phyloP scores from a whole-genome alignment of 2,888 invertebrate genomes.

The Eupsilia transversa region DNA sequence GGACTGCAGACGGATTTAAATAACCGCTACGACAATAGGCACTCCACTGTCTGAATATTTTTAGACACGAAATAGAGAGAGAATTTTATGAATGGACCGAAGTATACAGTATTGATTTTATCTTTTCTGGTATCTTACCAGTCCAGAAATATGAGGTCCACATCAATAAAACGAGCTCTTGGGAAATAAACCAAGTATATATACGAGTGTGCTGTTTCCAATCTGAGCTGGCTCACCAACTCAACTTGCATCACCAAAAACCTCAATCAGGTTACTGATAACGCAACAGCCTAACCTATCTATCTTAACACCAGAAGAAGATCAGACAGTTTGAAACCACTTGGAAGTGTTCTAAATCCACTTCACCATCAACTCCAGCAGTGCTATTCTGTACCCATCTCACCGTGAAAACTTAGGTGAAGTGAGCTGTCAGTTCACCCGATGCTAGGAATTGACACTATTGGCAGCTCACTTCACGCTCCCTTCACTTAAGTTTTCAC shows the following conservation, averaged over 20 bases:
- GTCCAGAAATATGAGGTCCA: not conserved
- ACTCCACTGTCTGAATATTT: conserved; percentile 12
- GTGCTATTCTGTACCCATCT: too few species aligned
- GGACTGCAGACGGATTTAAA: conserved; percentile 8
- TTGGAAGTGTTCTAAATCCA: not conserved
- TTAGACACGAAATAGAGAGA: not conserved
- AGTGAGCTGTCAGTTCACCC: too few species aligned
- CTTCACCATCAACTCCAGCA: not conserved
- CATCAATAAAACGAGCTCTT: not conserved
- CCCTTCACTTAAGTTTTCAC: too few species aligned
- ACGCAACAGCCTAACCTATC: not conserved
- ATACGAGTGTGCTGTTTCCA: not conserved
- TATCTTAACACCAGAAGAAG: not conserved
- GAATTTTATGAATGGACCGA: conserved; percentile 20
- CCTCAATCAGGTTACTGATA: not conserved
- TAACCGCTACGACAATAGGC: conserved; percentile 21
- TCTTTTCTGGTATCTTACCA: not conserved
- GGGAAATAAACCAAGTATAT: not conserved
- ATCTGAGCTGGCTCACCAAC: not conserved
- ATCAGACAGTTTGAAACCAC: not conserved
- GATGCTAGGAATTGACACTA: too few species aligned
- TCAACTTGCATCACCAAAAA: not conserved
- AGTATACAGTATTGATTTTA: not conserved
- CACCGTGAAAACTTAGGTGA: too few species aligned
- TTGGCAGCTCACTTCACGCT: too few species aligned